A percentile compares a stretch with the other conserved stretches of the same genome.
These are phyloP conservation scores for Chymomyza procnemis DNA, from an alignment of 2,888 invertebrate genomes.

Conservation along the genomic window DNA sequence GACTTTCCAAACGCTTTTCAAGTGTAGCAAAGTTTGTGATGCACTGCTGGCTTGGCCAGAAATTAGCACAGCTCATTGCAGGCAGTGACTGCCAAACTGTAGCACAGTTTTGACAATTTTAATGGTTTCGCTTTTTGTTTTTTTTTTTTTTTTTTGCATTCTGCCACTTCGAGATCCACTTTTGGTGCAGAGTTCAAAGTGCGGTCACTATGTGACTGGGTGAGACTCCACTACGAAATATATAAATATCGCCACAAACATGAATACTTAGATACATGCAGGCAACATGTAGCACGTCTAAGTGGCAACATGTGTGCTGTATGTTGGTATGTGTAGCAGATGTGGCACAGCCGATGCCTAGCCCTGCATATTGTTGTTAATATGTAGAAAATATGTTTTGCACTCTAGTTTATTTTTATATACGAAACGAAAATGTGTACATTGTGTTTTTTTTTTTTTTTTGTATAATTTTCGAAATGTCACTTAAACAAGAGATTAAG, in stretches of 20 bases:
- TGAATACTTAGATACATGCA: too few species aligned
- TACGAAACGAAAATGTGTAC: too few species aligned
- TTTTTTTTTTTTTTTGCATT: not conserved
- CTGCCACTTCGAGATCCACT: not conserved
- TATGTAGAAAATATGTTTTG: not conserved
- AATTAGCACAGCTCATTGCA: not conserved
- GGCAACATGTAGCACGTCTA: constrained; percentile 7
- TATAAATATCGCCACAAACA: too few species aligned
- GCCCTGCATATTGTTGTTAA: not conserved
- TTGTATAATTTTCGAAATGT: not conserved
- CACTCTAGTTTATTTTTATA: not conserved
- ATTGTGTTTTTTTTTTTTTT: not conserved
- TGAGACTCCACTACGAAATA: constrained; percentile 23
- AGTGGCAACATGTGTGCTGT: constrained; percentile 19
- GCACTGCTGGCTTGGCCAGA: not conserved
- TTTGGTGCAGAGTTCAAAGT: constrained; percentile 53
- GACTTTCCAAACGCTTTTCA: not conserved
- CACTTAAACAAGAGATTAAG: not conserved
- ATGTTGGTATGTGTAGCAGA: constrained; percentile 17
- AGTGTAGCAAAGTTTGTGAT: not conserved
- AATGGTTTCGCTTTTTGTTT: too few species aligned
- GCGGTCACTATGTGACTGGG: constrained; percentile 64
- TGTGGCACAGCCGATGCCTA: not conserved
- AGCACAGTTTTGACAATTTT: not conserved
- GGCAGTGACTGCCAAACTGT: not conserved